Percentiles rank a stretch among this genome's conserved stretches.
phyloP scores from a whole-genome alignment of 2,113 vertebrate genomes.

The Urocitellus parryii region DNA sequence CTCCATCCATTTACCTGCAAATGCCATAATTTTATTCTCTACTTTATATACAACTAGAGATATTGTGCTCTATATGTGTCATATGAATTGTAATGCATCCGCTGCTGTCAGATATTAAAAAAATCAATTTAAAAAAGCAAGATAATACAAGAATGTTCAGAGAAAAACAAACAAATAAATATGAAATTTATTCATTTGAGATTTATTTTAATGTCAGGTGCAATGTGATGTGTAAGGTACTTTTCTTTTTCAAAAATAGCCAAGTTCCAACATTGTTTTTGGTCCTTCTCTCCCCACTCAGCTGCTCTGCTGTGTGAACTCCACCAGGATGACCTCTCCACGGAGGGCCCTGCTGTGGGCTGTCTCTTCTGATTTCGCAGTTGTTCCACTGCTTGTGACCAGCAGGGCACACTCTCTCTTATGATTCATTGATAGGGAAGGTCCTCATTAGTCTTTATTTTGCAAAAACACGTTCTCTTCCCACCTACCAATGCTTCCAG shows the following conservation, averaged over 20 bases:
- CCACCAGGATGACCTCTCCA: not conserved
- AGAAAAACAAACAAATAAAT: too few species aligned
- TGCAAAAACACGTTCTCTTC: not conserved
- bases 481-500: not conserved
- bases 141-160: too few species aligned
- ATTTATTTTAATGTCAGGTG: not conserved
- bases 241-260: not conserved
- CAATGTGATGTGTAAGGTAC: not conserved
- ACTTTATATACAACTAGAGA: too few species aligned
- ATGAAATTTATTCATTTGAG: not conserved
- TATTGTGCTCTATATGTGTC: too few species aligned
- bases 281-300: not conserved
- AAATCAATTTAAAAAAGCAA: too few species aligned
- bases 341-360: too few species aligned
- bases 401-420: not conserved
- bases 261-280: not conserved
- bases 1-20: too few species aligned
- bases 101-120: too few species aligned
- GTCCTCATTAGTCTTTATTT: not conserved
- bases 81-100: too few species aligned
- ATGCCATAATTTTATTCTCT: too few species aligned
- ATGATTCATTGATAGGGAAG: not conserved
- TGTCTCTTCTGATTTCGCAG: too few species aligned
- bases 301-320: not conserved
- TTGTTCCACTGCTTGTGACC: not conserved